A percentile compares a stretch with the other conserved stretches of the same genome.
These are phyloP conservation scores for Pelagia noctiluca DNA, from an alignment of 30 jellyfish, hydroid and myxozoan genomes.

Conservation along the genomic window DNA sequence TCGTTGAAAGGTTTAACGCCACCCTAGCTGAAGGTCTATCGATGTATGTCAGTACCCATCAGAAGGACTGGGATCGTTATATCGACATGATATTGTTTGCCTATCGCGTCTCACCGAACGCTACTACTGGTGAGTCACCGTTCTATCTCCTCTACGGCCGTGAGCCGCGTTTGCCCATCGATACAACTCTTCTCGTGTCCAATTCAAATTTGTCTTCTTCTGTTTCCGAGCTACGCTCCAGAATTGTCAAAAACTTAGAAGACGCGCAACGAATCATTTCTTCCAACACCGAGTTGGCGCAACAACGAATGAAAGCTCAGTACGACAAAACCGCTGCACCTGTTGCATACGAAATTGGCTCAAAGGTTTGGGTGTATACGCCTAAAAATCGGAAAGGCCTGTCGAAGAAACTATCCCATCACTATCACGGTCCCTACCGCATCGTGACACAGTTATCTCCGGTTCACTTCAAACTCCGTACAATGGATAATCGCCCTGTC, in stretches of 20 bases:
- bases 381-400: slow-evolving; percentile 36
- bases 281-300: slow-evolving; percentile 49
- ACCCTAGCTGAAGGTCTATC: slow-evolving; percentile 40
- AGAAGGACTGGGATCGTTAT: slow-evolving; percentile 38
- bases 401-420: slow-evolving; percentile 46
- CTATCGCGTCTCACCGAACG: slow-evolving; percentile 56
- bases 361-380: slow-evolving; percentile 64
- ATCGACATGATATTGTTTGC: slow-evolving; percentile 22
- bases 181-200: slow-evolving; percentile 3
- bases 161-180: slow-evolving; percentile 45
- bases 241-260: slow-evolving; percentile 4
- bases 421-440: slow-evolving; percentile 57
- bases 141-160: slow-evolving; percentile 47
- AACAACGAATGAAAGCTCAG: slow-evolving; percentile 43
- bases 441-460: slow-evolving; percentile 45
- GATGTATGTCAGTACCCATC: slow-evolving; percentile 49
- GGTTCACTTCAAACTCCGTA: slow-evolving; percentile 29
- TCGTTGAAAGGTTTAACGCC: slow-evolving; percentile 46
- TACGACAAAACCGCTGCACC: slow-evolving; percentile 40
- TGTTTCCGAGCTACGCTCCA: slow-evolving; percentile 24
- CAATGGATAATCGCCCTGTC: slow-evolving; percentile 37
- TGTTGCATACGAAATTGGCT: slow-evolving; percentile 37
- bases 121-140: slow-evolving; percentile 53
- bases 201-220: slow-evolving; percentile 14
- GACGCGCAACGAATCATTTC: too few species aligned